Base-by-base conservation (phyloP, 2,113 vertebrate species). In the Poecile atricapillus region DNA sequence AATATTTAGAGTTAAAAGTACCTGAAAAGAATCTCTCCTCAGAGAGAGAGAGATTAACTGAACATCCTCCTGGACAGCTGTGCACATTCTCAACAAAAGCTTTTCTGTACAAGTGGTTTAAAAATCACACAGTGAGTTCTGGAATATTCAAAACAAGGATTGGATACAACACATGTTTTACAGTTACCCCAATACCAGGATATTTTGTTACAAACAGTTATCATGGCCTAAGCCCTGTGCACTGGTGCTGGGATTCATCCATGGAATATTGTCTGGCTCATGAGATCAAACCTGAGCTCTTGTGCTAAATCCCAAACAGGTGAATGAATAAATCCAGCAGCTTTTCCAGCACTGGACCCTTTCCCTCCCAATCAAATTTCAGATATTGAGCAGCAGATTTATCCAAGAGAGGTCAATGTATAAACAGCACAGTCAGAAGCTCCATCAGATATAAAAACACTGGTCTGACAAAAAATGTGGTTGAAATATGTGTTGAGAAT, bases 81-180 rank as follows among this genome's bases (percentile, higher is more conserved):
- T 92, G 94, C 76, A 89, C 92, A 56, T 90, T 85, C 65, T 78
- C 84, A 92, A 70, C 82, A 64, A 68, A 67, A 35, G 64, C 52
- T 96, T 86, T 73, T 84, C 85, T 96, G 90, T 89, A 92, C 88
- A 93, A 93, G 68, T 75, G 76, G 90, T 90, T 93, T 75, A 73
- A 76, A 50, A 28, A 76, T 79, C 63, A 69, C 60, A 63, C 47
- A 70, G 83, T 9, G 4, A 56, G 33, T 47, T 94, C 71, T 91
- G 56, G 76, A 88, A 92, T 52, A 96, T 75, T 89, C 24, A 52
- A 86, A 80, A 44, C 70, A 83, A 43, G 49, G 69, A 67, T 22
- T 52, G 37, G 70, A 58, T 64, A 64, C 60, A 90, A 75, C 20
- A 89, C 55, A 82, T 44, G 53, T 69, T 60, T 46, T 35, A 25